Conservation (phyloP, 2,797 vertebrate genomes). For the Anomalospiza imberbis region DNA sequence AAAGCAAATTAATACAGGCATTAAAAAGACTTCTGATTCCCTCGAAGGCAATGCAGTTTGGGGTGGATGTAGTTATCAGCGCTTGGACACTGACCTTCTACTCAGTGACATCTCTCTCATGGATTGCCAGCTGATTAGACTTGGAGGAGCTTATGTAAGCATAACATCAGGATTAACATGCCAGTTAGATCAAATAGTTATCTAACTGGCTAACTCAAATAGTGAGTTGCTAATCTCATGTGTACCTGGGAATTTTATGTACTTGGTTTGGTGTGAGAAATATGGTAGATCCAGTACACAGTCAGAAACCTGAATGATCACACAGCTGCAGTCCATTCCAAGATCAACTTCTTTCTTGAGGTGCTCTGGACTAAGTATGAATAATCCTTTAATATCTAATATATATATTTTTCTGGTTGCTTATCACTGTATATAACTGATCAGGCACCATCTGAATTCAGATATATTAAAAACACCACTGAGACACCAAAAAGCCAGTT, state of each 20-base stretch:
- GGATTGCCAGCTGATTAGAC: background rate
- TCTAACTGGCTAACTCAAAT: background rate
- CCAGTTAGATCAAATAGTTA: background rate
- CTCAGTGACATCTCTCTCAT: too few relatives aligned
- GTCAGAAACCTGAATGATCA: background rate
- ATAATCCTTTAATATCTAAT: background rate
- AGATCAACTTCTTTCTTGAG: background rate
- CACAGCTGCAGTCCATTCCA: background rate
- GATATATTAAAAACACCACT: rapidly evolving
- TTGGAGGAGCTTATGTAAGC: background rate
- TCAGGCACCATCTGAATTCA: background rate
- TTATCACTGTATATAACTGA: background rate
- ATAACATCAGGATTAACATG: background rate
- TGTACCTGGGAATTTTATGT: background rate
- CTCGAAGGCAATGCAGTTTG: background rate
- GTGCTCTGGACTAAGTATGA: background rate
- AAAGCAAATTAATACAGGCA: background rate
- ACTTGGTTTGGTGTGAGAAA: background rate
- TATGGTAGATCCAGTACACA: background rate
- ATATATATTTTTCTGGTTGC: background rate
- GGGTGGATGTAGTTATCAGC: background rate
- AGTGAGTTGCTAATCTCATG: background rate
- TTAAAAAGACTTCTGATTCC: background rate
- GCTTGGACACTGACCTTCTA: background rate
- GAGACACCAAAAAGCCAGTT: background rate